These are phyloP conservation scores for Sapajus apella DNA, from an alignment of 2,113 vertebrate genomes.

Conservation along the genomic window DNA sequence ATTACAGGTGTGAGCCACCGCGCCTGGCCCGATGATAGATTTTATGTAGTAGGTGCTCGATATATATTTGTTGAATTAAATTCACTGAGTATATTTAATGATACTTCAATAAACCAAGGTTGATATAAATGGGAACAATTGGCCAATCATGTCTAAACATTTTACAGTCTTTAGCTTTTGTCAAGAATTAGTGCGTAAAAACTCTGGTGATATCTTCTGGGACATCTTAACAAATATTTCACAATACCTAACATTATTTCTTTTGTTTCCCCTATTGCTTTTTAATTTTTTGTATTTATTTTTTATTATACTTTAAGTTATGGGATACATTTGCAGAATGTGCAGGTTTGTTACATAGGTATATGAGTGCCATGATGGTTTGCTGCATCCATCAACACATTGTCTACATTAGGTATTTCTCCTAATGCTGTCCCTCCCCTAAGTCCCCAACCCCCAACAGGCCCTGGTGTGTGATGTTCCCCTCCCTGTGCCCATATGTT, in stretches of 20 bases:
- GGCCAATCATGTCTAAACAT: neutral
- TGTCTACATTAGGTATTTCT: no score
- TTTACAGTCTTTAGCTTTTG: neutral
- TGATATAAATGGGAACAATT: neutral
- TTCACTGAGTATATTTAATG: neutral
- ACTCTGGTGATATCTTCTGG: neutral
- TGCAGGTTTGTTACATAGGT: no score
- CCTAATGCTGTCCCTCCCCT: no score
- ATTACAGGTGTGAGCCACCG: no score
- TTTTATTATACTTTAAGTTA: no score
- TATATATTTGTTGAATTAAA: neutral
- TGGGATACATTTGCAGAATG: no score
- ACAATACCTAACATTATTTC: neutral
- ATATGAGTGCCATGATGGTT: no score
- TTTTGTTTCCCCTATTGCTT: neutral
- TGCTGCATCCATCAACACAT: no score
- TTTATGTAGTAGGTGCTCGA: conserved; percentile 10
- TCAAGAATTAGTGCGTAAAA: neutral
- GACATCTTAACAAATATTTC: neutral
- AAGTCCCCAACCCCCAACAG: no score
- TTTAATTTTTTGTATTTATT: no score
- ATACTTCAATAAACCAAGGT: neutral
- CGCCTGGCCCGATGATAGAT: neutral
- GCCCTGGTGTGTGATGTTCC: no score
- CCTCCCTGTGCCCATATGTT: no score